Conservation (phyloP, 2,113 vertebrate species). For the Gallinago undulata region DNA sequence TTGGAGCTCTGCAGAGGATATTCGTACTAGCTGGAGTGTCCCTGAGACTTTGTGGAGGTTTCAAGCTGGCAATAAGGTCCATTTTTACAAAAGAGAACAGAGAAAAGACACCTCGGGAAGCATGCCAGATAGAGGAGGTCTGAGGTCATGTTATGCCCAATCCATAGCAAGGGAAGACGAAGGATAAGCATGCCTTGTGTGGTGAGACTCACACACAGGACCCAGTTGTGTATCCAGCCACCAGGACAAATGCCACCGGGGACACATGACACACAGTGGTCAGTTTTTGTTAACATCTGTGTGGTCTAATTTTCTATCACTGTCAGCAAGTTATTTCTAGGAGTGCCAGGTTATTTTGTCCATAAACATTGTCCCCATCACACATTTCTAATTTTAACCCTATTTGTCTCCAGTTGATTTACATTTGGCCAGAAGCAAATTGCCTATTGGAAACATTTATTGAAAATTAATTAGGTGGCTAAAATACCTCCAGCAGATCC, state of each 20-base stretch:
- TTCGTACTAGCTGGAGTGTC: neutral
- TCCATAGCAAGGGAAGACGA: neutral
- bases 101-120: neutral
- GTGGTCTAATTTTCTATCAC: slow-evolving; percentile 76
- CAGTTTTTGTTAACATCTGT: slow-evolving; percentile 56
- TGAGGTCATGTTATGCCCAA: neutral
- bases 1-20: neutral
- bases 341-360: slow-evolving; percentile 76
- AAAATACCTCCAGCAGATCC: slow-evolving; percentile 75
- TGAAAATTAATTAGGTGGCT: slow-evolving; percentile 85
- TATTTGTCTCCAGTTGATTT: slow-evolving; percentile 82
- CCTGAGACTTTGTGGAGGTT: neutral
- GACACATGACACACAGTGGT: neutral
- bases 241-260: neutral
- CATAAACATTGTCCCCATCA: slow-evolving; percentile 77
- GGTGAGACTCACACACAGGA: neutral
- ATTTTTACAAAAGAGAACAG: neutral
- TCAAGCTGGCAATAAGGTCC: neutral
- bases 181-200: neutral
- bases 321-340: slow-evolving; percentile 75
- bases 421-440: slow-evolving; percentile 78
- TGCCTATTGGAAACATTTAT: slow-evolving; percentile 79
- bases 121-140: neutral
- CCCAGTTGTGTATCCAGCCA: neutral
- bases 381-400: slow-evolving; percentile 80